phyloP scores from a whole-genome alignment of 2,797 vertebrate genomes.

The Myotis myotis region DNA sequence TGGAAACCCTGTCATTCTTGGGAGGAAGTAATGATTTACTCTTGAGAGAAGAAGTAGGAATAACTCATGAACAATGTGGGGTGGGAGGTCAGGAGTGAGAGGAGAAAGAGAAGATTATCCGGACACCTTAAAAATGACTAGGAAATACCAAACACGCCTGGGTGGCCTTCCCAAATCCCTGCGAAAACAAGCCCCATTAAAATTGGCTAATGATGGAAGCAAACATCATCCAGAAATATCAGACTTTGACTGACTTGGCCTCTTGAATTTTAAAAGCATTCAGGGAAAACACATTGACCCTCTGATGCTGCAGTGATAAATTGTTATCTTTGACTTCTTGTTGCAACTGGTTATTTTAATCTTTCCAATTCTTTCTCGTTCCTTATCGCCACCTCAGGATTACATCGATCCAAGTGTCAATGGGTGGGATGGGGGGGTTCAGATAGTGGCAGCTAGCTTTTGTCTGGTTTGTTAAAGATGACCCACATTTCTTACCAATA shows the following conservation, averaged over 20 bases:
- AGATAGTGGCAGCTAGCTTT: not conserved
- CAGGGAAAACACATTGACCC: conserved; percentile 3
- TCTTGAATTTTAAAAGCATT: conserved; percentile 36
- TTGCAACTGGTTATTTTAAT: not conserved
- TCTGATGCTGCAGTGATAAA: not conserved
- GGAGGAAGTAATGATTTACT: not conserved
- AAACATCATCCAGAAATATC: not conserved
- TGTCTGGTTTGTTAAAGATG: not conserved
- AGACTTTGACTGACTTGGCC: not conserved
- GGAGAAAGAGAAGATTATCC: not conserved
- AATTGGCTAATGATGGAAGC: conserved; percentile 29
- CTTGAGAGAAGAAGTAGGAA: not conserved
- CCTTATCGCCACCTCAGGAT: not conserved
- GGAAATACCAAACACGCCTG: conserved; percentile 40
- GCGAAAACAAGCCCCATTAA: conserved; percentile 9
- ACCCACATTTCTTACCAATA: not conserved
- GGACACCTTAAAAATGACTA: not conserved
- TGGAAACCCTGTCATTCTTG: not conserved
- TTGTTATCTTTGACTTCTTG: not conserved
- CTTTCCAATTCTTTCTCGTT: not conserved
- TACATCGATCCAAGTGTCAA: not conserved
- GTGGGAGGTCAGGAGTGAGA: not conserved
- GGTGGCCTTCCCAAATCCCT: conserved; percentile 16
- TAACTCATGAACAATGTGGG: not conserved
- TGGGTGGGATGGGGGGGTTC: not conserved